Base-by-base conservation (phyloP, 2,888 invertebrate genomes). In the Tipula lateralis region DNA sequence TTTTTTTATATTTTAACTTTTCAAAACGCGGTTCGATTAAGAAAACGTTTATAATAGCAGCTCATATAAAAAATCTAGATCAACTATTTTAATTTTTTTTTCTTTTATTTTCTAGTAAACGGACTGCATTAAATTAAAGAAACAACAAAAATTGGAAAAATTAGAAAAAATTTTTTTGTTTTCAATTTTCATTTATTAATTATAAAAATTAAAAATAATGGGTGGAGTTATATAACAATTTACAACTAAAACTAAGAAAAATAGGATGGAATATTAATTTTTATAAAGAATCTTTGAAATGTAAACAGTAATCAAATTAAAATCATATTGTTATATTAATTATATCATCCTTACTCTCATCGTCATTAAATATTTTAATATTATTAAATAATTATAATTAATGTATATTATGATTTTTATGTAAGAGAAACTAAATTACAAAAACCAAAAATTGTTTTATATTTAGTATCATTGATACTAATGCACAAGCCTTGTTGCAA, bases 281-380 rank as follows among this genome's bases (percentile, higher is more conserved):
- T 19, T 24, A 66, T 66, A 66, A 24, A 12, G 66, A 66, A 24
- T 24, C 66, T 66, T 12, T 66, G 66, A 9, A 66, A 66, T 24
- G 24, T 66, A 66, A 7, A 66, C 66, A 66, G 66, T 24, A 66
- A 66, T 6, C 66, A 66, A 50, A 66, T 9, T 50, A 50, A 66
- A 66, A 66, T 66, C 66, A 66, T 66, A 19, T 66, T 66, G 66
- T 50, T 50, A 24, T 66, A 24, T 66, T 66, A 66, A 66, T 66
- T 66, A 24, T 66, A 66, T 66, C 66, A 66, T 66, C 66, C 66
- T 66, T 66, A 19, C 66, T 66, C 66, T 66, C 66, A 66, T 66
- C 66, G 66, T 66, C 66, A 66, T 66, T 66, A 66, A 66, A 66
- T 66, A 66, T 66, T 66, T 66, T 66, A 66, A 66, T 66, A 66